A percentile compares a stretch with the other conserved stretches of the same genome.
These are phyloP conservation scores for Resseliella maxima DNA, from an alignment of 2,888 invertebrate species.

Conservation along the genomic window DNA sequence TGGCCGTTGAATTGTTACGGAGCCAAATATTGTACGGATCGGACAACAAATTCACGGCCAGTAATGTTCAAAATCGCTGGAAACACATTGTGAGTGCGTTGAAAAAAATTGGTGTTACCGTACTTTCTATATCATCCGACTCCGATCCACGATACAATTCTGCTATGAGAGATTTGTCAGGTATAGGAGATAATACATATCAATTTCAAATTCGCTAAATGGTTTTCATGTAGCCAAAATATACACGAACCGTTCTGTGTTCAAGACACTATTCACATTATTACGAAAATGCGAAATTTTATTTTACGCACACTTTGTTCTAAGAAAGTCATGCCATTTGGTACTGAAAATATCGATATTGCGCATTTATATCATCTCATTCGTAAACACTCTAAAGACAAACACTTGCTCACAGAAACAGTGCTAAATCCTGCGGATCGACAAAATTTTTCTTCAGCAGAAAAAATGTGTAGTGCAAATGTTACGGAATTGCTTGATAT, in stretches of 20 bases:
- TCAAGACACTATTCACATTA: not conserved
- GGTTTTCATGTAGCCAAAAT: not conserved
- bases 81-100: not conserved
- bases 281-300: not conserved
- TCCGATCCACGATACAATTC: not conserved
- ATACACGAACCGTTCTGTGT: not conserved
- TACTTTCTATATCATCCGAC: not conserved
- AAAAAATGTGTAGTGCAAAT: not conserved
- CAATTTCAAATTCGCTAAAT: not conserved
- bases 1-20: too few relatives aligned
- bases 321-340: not conserved
- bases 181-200: not conserved
- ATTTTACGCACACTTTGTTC: not conserved
- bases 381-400: not conserved
- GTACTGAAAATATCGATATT: not conserved
- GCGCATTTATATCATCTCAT: not conserved
- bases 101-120: not conserved
- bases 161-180: not conserved
- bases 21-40: not conserved
- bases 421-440: not conserved
- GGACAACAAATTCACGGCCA: not conserved
- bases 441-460: not conserved
- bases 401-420: not conserved
- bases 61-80: not conserved
- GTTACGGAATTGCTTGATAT: not conserved